phyloP scores from a whole-genome alignment of 2,888 invertebrate species.

The Coelogynopora nodosa region DNA sequence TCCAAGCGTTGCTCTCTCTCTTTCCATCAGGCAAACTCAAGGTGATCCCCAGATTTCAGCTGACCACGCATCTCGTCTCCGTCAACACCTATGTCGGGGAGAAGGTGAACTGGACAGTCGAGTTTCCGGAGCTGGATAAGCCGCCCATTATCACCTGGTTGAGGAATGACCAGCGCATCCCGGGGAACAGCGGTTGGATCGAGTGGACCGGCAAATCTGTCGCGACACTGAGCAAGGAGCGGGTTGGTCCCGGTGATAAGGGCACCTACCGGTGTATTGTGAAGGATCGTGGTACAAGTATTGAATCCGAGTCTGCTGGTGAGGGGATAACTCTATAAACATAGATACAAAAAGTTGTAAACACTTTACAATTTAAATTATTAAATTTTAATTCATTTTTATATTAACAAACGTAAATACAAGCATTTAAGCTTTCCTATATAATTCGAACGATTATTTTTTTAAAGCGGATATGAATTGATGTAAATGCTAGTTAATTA shows the following conservation, averaged over 20 bases:
- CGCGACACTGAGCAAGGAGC: not conserved
- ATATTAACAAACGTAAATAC: too few species aligned
- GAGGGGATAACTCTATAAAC: too few species aligned
- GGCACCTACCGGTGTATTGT: not conserved
- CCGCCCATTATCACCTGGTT: constrained; percentile 30
- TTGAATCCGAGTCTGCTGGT: not conserved
- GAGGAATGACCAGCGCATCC: not conserved
- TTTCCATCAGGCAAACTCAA: not conserved
- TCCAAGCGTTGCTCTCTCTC: too few species aligned
- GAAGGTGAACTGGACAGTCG: not conserved
- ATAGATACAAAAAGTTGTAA: too few species aligned
- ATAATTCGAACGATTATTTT: too few species aligned
- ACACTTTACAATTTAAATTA: too few species aligned
- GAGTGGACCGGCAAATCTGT: not conserved
- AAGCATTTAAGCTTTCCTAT: too few species aligned
- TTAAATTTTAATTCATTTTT: too few species aligned
- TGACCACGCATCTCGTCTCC: not conserved
- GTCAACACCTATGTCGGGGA: not conserved
- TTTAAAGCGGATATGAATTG: too few species aligned
- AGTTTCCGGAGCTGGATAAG: not conserved
- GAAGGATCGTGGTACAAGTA: not conserved
- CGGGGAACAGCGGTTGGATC: not conserved
- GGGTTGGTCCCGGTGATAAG: not conserved
- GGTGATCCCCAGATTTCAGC: not conserved
- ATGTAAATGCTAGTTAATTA: too few species aligned